Percentiles rank a stretch among this genome's conserved stretches.
These are phyloP conservation scores for Erebia aethiops DNA, from an alignment of 2,888 invertebrate species.

Conservation along the genomic window DNA sequence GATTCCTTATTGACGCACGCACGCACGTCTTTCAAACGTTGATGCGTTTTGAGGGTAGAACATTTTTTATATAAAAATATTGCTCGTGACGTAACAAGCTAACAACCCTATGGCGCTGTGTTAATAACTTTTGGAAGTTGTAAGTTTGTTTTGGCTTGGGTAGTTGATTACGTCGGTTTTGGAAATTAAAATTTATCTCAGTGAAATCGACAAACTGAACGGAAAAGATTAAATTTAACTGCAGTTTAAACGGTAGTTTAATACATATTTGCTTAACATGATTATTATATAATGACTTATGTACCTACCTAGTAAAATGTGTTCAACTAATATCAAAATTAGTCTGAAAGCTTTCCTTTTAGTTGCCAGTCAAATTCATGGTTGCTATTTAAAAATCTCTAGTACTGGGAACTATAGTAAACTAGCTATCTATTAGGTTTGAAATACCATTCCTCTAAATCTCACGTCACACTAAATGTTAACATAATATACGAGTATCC, in stretches of 20 bases:
- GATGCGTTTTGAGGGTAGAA: slow-evolving; percentile 40
- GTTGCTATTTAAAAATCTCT: no score
- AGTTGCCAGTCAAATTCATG: no score
- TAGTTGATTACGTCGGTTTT: no score
- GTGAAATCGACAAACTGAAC: no score
- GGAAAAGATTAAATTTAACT: no score
- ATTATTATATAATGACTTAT: no score
- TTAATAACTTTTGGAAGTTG: not conserved
- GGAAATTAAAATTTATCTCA: no score
- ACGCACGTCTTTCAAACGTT: slow-evolving; percentile 46
- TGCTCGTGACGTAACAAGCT: not conserved
- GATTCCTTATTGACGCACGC: slow-evolving; percentile 78
- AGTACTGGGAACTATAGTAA: not conserved
- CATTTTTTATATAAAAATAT: slow-evolving; percentile 19
- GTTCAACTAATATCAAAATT: no score
- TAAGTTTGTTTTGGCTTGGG: not conserved
- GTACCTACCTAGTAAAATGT: no score
- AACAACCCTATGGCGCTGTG: not conserved
- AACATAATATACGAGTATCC: not conserved
- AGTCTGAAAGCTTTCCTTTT: no score
- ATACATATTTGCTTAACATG: no score
- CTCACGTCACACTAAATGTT: slow-evolving; percentile 15
- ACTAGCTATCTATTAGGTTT: not conserved
- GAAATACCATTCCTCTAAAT: not conserved
- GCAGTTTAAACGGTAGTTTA: no score